A percentile compares a stretch with the other conserved stretches of the same genome.
Conservation (phyloP, 2,888 invertebrate species). For the Archaeoteleia sp. region DNA sequence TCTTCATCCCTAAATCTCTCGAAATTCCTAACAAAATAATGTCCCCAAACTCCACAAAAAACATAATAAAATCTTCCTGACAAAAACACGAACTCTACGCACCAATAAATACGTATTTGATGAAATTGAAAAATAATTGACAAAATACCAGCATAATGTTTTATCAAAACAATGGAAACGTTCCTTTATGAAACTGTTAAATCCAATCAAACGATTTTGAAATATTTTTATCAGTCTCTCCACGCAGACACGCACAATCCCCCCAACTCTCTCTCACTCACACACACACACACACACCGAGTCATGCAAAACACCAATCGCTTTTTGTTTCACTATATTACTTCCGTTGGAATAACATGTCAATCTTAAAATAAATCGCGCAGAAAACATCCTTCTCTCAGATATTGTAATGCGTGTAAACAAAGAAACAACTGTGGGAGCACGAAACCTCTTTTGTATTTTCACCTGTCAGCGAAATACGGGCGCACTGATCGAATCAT, state of each 20-base stretch:
- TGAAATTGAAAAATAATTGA: conserved; percentile 14
- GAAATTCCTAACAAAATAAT: neutral
- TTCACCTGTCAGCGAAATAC: conserved; percentile 50
- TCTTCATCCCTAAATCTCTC: neutral
- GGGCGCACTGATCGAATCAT: conserved; percentile 51
- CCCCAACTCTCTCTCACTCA: no score
- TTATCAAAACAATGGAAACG: conserved; percentile 17
- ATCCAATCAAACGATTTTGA: conserved; percentile 42
- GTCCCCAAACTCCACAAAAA: neutral
- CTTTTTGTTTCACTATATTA: conserved; percentile 46
- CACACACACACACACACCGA: conserved; percentile 29
- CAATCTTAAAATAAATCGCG: conserved; percentile 53
- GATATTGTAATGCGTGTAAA: conserved; percentile 45
- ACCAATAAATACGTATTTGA: neutral
- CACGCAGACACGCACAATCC: no score
- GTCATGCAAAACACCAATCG: no score
- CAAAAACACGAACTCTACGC: neutral
- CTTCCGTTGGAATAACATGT: conserved; percentile 51
- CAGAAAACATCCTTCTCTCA: conserved; percentile 50
- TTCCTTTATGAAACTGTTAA: conserved; percentile 24
- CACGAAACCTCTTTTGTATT: conserved; percentile 43
- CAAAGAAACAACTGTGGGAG: conserved; percentile 36
- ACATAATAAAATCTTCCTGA: neutral
- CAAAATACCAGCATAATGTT: conserved; percentile 40
- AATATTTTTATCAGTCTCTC: conserved; percentile 51